Conservation (phyloP, 2,888 invertebrate species). For the Oxystoma pomonae region DNA sequence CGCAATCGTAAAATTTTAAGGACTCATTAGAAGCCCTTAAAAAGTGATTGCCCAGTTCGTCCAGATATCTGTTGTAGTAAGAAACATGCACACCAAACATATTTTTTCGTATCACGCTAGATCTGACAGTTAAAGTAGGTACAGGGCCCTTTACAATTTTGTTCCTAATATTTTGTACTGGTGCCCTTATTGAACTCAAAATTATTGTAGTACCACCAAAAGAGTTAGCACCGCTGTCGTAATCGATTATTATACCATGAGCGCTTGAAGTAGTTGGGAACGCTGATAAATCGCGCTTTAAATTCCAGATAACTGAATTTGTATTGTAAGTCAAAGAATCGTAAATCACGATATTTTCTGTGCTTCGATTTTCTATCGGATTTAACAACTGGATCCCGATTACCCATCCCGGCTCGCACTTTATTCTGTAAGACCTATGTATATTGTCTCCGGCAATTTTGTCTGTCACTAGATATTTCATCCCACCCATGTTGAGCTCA, state of each 20-base stretch:
- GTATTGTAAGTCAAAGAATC: slow-evolving; percentile 68
- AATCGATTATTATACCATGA: slow-evolving; percentile 74
- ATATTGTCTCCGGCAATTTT: slow-evolving; percentile 56
- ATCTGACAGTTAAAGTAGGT: slow-evolving; percentile 67
- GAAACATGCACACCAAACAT: slow-evolving; percentile 74
- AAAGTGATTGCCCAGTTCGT: slow-evolving; percentile 82
- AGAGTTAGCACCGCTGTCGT: slow-evolving; percentile 73
- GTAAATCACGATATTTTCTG: slow-evolving; percentile 76
- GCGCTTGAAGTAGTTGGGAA: slow-evolving; percentile 88
- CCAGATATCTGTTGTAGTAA: slow-evolving; percentile 85
- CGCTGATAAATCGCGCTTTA: slow-evolving; percentile 78
- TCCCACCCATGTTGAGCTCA: slow-evolving; percentile 54
- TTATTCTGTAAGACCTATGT: slow-evolving; percentile 57
- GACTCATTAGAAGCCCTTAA: slow-evolving; percentile 85
- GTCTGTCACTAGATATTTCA: slow-evolving; percentile 76
- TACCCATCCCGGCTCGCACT: slow-evolving; percentile 77
- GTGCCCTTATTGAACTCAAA: slow-evolving; percentile 68
- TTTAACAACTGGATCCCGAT: slow-evolving; percentile 87
- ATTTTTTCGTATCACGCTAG: slow-evolving; percentile 76
- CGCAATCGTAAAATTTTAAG: slow-evolving; percentile 73
- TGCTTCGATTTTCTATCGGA: slow-evolving; percentile 83
- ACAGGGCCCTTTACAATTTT: slow-evolving; percentile 74
- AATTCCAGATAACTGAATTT: slow-evolving; percentile 67
- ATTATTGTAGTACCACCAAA: slow-evolving; percentile 79
- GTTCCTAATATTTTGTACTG: slow-evolving; percentile 68